phyloP scores from a whole-genome alignment of 2,888 invertebrate species.

The Diarsia dahlii region DNA sequence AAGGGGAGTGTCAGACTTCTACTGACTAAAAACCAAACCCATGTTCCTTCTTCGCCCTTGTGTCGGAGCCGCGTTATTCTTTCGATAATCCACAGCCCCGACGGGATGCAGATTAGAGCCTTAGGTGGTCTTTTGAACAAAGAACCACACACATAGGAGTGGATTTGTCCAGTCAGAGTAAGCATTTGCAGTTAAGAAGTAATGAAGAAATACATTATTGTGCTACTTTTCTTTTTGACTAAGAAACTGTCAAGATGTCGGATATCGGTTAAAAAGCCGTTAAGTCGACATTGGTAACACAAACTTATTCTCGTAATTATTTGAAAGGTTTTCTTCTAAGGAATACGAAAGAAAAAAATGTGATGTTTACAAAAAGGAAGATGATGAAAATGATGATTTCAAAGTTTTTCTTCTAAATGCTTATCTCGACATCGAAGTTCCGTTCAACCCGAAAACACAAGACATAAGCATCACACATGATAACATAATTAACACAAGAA shows the following conservation, averaged over 20 bases:
- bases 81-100: no score
- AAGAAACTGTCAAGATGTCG: neutral
- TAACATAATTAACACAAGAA: conserved; percentile 34
- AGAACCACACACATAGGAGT: no score
- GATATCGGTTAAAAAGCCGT: neutral
- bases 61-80: no score
- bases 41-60: no score
- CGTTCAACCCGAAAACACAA: neutral
- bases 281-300: neutral
- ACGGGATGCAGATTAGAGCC: no score
- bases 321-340: neutral
- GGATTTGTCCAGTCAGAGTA: no score
- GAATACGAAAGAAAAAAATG: no score
- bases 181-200: neutral
- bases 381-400: no score
- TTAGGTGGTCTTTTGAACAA: no score
- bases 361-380: no score
- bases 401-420: neutral
- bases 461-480: conserved; percentile 25
- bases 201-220: neutral
- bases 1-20: no score
- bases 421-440: neutral
- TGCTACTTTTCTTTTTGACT: neutral
- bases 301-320: neutral
- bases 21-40: no score